phyloP scores from a whole-genome alignment of 2,113 vertebrate species.

The Pandion haliaetus region DNA sequence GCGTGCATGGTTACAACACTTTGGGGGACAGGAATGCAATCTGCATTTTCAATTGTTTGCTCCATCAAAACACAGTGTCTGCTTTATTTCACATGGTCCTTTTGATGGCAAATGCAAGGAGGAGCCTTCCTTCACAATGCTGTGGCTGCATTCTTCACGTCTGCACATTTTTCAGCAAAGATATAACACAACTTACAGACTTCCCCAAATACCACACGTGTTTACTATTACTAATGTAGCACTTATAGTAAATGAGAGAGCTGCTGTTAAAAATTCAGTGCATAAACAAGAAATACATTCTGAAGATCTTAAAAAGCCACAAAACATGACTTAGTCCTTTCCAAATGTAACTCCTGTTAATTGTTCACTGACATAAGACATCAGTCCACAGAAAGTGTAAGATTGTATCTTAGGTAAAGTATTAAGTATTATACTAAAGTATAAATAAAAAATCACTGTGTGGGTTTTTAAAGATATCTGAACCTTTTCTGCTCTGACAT shows the following conservation, averaged over 20 bases:
- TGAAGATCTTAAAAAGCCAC: neutral
- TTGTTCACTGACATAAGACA: neutral
- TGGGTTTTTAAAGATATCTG: neutral
- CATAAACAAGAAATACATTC: neutral
- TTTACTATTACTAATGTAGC: neutral
- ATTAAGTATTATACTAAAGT: neutral
- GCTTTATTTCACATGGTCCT: neutral
- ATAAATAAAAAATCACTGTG: neutral
- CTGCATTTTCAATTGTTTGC: neutral
- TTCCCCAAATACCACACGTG: fast-evolving
- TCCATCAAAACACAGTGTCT: neutral
- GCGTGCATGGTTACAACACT: neutral
- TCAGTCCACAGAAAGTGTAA: neutral
- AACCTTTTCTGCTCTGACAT: neutral
- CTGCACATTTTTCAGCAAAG: neutral
- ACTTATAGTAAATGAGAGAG: neutral
- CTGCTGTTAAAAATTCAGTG: neutral
- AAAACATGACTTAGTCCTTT: neutral
- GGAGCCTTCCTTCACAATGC: neutral
- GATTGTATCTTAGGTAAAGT: neutral
- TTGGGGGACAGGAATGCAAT: neutral
- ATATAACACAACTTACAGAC: neutral
- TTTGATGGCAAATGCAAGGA: neutral
- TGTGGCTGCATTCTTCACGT: neutral
- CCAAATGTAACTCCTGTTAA: neutral